phyloP scores from a whole-genome alignment of 2,797 vertebrate species.

The Parauchenoglanis ngamensis region DNA sequence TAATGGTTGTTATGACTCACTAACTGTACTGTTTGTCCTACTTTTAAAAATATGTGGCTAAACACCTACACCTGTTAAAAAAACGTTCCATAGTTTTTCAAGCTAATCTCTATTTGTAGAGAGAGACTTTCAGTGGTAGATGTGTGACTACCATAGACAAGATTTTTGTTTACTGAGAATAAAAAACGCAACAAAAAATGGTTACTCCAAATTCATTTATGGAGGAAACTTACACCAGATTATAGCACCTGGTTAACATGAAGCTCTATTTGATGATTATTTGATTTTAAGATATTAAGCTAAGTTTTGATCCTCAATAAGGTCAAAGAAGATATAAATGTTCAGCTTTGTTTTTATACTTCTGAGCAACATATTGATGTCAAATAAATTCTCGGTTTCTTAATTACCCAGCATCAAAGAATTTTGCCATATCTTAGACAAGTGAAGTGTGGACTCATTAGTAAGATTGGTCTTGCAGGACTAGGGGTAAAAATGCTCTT shows the following conservation, averaged over 20 bases:
- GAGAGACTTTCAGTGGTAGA: background rate
- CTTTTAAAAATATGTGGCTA: conserved; percentile 13
- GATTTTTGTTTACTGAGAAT: background rate
- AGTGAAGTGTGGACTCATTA: background rate
- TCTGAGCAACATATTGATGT: background rate
- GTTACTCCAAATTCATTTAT: background rate
- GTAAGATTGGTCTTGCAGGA: background rate
- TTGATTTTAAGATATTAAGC: background rate
- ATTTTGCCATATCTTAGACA: background rate
- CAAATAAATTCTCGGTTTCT: background rate
- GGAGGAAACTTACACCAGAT: background rate
- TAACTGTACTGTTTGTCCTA: conserved; percentile 15
- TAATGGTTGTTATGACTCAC: conserved; percentile 34
- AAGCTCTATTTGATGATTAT: background rate
- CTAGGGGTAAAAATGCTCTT: background rate
- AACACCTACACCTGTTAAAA: background rate
- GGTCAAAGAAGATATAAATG: background rate
- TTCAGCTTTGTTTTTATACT: background rate
- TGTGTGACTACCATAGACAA: background rate
- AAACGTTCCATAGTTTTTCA: background rate
- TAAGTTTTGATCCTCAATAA: background rate
- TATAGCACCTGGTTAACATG: too few species aligned
- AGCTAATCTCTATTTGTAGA: background rate
- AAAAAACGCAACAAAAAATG: background rate
- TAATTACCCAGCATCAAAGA: background rate